Percentiles rank a stretch among this genome's conserved stretches.
phyloP scores from a whole-genome alignment of 1,140 invertebrate species.

The Venturia canescens region DNA sequence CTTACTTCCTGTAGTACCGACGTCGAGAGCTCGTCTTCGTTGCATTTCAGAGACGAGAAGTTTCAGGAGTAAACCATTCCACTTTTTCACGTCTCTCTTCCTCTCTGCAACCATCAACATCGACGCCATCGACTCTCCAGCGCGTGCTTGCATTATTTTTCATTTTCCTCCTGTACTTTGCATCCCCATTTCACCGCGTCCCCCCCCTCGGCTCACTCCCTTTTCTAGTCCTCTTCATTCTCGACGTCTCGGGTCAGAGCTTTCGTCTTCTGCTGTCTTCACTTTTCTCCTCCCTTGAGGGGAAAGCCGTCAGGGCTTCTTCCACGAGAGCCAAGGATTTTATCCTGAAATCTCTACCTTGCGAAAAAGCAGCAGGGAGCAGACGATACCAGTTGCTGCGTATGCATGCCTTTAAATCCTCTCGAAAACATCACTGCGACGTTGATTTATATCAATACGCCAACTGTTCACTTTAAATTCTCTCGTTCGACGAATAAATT shows the following conservation, averaged over 20 bases:
- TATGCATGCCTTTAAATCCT: neutral
- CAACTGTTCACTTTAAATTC: too few species aligned
- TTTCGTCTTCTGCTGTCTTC: conserved; percentile 32
- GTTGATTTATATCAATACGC: too few species aligned
- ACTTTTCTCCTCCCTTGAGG: conserved; percentile 20
- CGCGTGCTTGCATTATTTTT: conserved; percentile 65
- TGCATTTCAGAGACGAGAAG: conserved; percentile 33
- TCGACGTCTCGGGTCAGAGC: conserved; percentile 35
- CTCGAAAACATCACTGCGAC: too few species aligned
- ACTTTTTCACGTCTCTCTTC: conserved; percentile 28
- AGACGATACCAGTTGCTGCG: conserved; percentile 18
- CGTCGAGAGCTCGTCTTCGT: conserved; percentile 28
- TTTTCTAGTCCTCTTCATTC: neutral
- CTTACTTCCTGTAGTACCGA: conserved; percentile 24
- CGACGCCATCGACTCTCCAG: conserved; percentile 39
- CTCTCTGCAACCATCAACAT: conserved; percentile 48
- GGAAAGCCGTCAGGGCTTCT: conserved; percentile 15
- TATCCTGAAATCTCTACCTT: neutral
- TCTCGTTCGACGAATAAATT: too few species aligned
- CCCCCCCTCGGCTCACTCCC: neutral
- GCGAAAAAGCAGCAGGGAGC: conserved; percentile 8
- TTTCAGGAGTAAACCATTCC: conserved; percentile 21
- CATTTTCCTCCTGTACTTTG: conserved; percentile 63
- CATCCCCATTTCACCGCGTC: conserved; percentile 32
- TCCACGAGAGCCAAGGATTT: neutral